Conservation (phyloP, 2,113 vertebrate species). For the Mixornis gularis region DNA sequence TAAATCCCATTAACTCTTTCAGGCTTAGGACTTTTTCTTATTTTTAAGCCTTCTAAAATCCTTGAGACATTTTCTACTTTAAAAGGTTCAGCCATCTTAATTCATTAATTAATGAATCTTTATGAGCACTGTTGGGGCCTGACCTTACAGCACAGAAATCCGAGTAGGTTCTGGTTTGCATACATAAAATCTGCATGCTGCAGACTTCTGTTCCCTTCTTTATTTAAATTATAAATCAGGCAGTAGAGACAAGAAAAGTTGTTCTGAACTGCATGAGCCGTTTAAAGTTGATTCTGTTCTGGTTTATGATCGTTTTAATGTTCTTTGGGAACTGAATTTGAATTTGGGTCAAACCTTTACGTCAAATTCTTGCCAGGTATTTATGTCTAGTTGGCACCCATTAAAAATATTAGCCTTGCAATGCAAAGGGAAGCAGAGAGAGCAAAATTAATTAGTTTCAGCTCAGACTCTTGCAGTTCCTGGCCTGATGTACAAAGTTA, state of each 20-base stretch:
- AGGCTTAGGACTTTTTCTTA: not conserved
- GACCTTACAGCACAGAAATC: not conserved
- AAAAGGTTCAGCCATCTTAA: not conserved
- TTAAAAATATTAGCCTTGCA: not conserved
- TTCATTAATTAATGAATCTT: not conserved
- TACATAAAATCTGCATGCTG: not conserved
- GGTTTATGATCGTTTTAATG: not conserved
- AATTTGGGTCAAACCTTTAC: not conserved
- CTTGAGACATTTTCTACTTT: not conserved
- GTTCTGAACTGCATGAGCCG: not conserved
- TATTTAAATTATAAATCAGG: not conserved
- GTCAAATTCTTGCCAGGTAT: not conserved
- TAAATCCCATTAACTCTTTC: not conserved
- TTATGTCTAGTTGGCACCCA: not conserved
- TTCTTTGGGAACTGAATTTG: not conserved
- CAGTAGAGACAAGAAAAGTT: not conserved
- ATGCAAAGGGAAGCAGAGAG: not conserved
- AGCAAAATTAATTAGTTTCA: not conserved
- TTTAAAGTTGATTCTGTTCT: not conserved
- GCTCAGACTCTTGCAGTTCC: not conserved
- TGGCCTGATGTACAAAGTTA: not conserved
- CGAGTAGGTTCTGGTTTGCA: not conserved
- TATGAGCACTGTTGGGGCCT: not conserved
- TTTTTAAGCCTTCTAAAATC: not conserved
- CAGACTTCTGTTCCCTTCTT: not conserved